phyloP scores from a whole-genome alignment of 2,888 invertebrate species.

The Operophtera brumata region DNA sequence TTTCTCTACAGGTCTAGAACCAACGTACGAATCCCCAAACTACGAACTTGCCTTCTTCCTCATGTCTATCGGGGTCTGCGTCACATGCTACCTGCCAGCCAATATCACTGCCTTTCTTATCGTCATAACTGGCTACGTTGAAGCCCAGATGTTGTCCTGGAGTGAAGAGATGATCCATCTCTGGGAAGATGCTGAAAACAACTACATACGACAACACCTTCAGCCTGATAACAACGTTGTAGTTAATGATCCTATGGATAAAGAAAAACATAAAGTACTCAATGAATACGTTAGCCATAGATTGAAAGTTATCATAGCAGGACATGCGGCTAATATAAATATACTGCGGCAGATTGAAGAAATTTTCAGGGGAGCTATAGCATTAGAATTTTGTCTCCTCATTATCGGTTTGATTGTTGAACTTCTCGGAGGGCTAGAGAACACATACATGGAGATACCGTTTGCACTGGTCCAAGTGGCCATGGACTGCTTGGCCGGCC shows the following conservation, averaged over 20 bases:
- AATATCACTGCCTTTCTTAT: constrained; percentile 51
- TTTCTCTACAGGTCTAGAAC: constrained; percentile 53
- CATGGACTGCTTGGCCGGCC: constrained; percentile 58
- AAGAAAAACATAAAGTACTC: constrained; percentile 25
- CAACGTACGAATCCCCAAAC: constrained; percentile 53
- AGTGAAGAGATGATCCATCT: constrained; percentile 49
- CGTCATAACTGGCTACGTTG: constrained; percentile 51
- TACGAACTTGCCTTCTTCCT: constrained; percentile 47
- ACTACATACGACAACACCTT: constrained; percentile 15
- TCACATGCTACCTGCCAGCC: constrained; percentile 45
- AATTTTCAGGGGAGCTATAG: constrained; percentile 44
- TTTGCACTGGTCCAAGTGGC: constrained; percentile 47
- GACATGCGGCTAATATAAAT: constrained; percentile 38
- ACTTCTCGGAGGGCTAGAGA: constrained; percentile 49
- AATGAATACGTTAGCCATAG: constrained; percentile 35
- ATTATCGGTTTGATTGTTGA: constrained; percentile 41
- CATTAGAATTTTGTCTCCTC: constrained; percentile 44
- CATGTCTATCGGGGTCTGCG: constrained; percentile 32
- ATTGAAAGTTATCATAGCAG: constrained; percentile 36
- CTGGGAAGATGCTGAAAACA: constrained; percentile 48
- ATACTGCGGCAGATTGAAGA: constrained; percentile 39
- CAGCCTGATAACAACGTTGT: not conserved
- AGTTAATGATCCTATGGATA: constrained; percentile 12
- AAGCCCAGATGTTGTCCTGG: constrained; percentile 55
- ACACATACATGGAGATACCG: constrained; percentile 49